Evolutionary conservation across 2,797 vertebrate species (phyloP).

Genomic region (Iguana delicatissima): DNA sequence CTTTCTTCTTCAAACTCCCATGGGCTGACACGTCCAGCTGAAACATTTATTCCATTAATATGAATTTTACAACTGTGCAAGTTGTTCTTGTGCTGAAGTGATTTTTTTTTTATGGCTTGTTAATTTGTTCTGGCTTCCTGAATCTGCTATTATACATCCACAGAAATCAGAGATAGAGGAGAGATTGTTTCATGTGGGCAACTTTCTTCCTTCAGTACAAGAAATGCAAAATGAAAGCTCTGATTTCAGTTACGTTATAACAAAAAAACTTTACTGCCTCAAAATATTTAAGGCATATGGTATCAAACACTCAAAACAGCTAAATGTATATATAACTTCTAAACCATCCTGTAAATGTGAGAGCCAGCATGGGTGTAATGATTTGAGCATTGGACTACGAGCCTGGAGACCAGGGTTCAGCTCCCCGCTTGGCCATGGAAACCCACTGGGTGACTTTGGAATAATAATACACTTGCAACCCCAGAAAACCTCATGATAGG

Average conservation of each 20-base stretch:
- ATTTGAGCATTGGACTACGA: too few relatives aligned
- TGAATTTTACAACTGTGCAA: background rate
- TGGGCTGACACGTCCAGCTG: background rate
- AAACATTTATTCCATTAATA: background rate
- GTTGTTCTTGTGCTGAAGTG: background rate
- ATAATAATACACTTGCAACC: too few relatives aligned
- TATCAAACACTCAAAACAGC: background rate
- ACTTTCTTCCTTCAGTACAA: background rate
- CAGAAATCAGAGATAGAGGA: background rate
- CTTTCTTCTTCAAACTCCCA: background rate
- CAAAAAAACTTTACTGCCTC: background rate
- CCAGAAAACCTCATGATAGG: too few relatives aligned
- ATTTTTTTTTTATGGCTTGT: background rate
- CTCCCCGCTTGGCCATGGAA: too few relatives aligned
- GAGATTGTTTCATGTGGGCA: background rate
- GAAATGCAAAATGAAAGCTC: background rate
- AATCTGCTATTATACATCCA: background rate
- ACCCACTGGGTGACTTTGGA: too few relatives aligned
- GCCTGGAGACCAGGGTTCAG: too few relatives aligned
- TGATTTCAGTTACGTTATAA: background rate
- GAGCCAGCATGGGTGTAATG: too few relatives aligned
- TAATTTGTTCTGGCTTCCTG: background rate
- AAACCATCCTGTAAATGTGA: slow-evolving; percentile 1
- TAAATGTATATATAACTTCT: background rate
- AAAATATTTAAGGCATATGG: background rate